Evolutionary conservation across 2,888 invertebrate genomes (phyloP).

Genomic region (Scaptomyza flava): DNA sequence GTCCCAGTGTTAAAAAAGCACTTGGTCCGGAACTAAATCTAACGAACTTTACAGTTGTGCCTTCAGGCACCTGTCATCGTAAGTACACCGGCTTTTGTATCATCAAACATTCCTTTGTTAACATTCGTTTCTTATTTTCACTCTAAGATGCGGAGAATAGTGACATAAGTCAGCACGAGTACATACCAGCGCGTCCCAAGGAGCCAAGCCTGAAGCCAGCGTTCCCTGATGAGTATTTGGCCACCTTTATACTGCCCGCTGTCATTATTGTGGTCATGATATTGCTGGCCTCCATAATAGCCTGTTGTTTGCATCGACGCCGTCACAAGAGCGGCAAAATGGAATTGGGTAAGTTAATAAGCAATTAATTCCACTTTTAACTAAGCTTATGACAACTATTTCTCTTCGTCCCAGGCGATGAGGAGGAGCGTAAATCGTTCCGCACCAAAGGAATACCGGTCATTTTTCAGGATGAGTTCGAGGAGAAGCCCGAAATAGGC

Average conservation of each 20-base stretch:
- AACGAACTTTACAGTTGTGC: conserved; percentile 85
- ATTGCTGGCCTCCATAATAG: conserved; percentile 93
- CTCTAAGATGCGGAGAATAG: conserved; percentile 64
- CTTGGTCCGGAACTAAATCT: conserved; percentile 89
- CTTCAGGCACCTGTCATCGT: conserved; percentile 86
- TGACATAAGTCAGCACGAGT: conserved; percentile 79
- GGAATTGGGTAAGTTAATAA: conserved; percentile 86
- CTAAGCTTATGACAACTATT: background rate
- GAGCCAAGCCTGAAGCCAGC: conserved; percentile 83
- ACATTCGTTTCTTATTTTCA: background rate
- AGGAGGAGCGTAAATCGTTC: conserved; percentile 93
- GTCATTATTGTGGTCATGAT: conserved; percentile 95
- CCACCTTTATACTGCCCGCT: conserved; percentile 95
- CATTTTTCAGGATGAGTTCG: conserved; percentile 98
- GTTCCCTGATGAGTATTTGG: conserved; percentile 88
- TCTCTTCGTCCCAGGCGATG: conserved; percentile 85
- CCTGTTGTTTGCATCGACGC: conserved; percentile 93
- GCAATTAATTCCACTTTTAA: background rate
- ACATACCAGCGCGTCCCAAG: conserved; percentile 79
- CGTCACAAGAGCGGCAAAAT: conserved; percentile 93
- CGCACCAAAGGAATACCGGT: conserved; percentile 95
- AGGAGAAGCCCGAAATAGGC: conserved; percentile 95
- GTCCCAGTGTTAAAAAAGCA: conserved; percentile 86
- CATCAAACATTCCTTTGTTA: background rate
- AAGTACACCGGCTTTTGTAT: conserved; percentile 64